Base-by-base conservation (phyloP, 2,888 invertebrate species). In the Macaria liturata region DNA sequence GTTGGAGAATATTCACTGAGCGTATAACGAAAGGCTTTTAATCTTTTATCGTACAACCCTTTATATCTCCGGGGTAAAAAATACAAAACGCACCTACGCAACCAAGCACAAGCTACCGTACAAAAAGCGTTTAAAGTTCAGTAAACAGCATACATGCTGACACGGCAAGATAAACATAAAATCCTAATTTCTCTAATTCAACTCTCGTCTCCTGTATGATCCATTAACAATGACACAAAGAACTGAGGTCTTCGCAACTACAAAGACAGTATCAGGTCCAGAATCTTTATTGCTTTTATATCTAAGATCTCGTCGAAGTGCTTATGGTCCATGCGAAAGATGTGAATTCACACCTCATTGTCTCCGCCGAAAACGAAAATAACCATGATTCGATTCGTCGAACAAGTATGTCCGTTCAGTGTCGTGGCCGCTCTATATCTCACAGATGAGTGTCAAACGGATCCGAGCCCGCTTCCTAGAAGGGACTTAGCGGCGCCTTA, bases 401-500 rank as follows among this genome's bases (percentile, higher is more conserved):
- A 85, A 85, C 74, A 75, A 73, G 67, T 76, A 70, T 77, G 83
- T 82, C 80, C 84, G 81, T 80, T 80, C 34, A 43, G 34, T 37
- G 42, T 51, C 45, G 45, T 51, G 77, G 78, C 73, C 86, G 83
- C 78, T 81, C 84, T 83, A 84, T 84, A 88, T 89, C 86, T 89
- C 84, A 84, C 88, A 84, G 83, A 79, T 81, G 83, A 84, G 84
- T 91, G 91, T 90, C 91, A 91, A 89, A 91, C 86, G 85, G 86
- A 89, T 84, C 84, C 78, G 76, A 80, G 75, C 71, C 72, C 80
- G 79, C 79, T 91, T 91, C 91, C 86, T 84, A 85, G 91, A 91
- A 91, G 81, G 90, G 85, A 76, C 83, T 76, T 78, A 75, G 91
- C 91, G 90, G 90, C 89, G 88, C 91, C 89, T 89, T 89, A 81